phyloP scores from a whole-genome alignment of 2,797 vertebrate species.

The Urophycis tenuis region DNA sequence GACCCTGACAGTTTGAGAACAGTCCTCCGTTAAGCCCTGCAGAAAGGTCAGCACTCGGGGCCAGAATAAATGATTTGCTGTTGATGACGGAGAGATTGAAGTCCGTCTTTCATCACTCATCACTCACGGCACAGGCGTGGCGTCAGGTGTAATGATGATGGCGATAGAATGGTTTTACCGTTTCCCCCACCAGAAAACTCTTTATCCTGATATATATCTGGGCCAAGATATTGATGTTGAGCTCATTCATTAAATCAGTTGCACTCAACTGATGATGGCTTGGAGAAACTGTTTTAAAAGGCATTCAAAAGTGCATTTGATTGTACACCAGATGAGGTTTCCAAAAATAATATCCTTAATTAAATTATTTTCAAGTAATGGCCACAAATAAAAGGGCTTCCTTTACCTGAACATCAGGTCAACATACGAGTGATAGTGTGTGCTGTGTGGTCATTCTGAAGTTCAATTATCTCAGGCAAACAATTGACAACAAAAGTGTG shows the following conservation, averaged over 20 bases:
- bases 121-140: constrained; percentile 44
- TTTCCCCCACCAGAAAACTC: constrained; percentile 61
- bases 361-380: neutral
- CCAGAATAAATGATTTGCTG: constrained; percentile 76
- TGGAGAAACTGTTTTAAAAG: neutral
- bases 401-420: neutral
- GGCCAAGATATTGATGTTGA: neutral
- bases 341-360: neutral
- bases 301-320: neutral
- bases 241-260: neutral
- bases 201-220: constrained; percentile 28
- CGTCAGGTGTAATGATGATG: constrained; percentile 38
- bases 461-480: neutral
- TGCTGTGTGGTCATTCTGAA: neutral
- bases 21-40: constrained; percentile 63
- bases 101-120: constrained; percentile 66
- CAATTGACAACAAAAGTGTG: constrained; percentile 12
- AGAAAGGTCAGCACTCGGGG: constrained; percentile 81
- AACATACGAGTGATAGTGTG: neutral
- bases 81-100: constrained; percentile 75
- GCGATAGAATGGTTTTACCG: constrained; percentile 46
- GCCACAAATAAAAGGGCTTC: neutral
- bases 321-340: neutral
- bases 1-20: constrained; percentile 83
- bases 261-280: neutral